A percentile compares a stretch with the other conserved stretches of the same genome.
These are phyloP conservation scores for Chrysolina americana DNA, from an alignment of 2,888 invertebrate genomes.

Conservation along the genomic window DNA sequence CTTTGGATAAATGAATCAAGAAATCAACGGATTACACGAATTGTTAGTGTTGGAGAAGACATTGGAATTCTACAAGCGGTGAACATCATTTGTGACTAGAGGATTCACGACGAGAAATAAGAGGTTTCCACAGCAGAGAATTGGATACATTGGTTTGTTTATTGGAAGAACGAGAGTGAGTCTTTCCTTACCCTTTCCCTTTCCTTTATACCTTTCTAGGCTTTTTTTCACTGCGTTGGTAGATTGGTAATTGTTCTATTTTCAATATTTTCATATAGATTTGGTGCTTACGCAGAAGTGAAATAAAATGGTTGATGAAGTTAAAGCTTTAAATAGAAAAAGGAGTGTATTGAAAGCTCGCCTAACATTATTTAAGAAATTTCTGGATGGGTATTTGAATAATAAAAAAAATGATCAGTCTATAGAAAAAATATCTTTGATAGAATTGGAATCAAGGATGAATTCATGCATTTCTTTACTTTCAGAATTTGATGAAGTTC, in stretches of 20 bases:
- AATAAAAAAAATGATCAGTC: neutral
- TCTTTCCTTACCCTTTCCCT: no score
- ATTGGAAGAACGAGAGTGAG: no score
- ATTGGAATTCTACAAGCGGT: no score
- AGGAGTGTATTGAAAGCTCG: neutral
- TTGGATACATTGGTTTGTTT: neutral
- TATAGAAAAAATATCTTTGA: slow-evolving; percentile 27
- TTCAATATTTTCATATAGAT: neutral
- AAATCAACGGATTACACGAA: no score
- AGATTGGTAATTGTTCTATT: slow-evolving; percentile 11
- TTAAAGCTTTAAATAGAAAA: slow-evolving; percentile 22
- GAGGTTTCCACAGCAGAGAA: no score
- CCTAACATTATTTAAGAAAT: neutral
- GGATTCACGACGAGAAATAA: no score
- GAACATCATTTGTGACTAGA: neutral
- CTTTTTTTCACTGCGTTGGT: neutral
- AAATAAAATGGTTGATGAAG: slow-evolving; percentile 21
- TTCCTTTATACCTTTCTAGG: no score
- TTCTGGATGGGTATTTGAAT: neutral
- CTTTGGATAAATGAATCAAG: neutral
- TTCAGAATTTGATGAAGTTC: slow-evolving; percentile 27
- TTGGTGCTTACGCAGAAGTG: neutral
- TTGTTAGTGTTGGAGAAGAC: no score
- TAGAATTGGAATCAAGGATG: slow-evolving; percentile 27
- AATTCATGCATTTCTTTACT: slow-evolving; percentile 18